Percentiles rank a stretch among this genome's conserved stretches.
These are phyloP conservation scores for Ichneumoninae sp. DNA, from an alignment of 2,888 invertebrate genomes.

Conservation along the genomic window DNA sequence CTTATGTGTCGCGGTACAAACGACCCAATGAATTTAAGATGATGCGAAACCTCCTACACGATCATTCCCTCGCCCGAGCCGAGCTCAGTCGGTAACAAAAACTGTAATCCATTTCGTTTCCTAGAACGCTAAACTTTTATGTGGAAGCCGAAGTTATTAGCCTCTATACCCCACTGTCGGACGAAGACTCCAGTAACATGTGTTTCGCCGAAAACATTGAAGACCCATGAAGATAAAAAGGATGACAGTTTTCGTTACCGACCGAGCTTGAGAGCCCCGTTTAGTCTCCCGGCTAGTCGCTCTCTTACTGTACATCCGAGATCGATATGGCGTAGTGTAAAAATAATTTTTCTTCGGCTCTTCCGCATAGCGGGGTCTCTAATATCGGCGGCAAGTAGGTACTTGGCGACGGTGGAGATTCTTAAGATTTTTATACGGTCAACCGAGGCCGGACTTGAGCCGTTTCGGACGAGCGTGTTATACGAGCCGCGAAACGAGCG, in stretches of 20 bases:
- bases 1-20: no score
- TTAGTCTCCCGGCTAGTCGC: neutral
- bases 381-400: slow-evolving; percentile 46
- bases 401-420: slow-evolving; percentile 52
- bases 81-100: no score
- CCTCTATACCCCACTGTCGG: no score
- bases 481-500: slow-evolving; percentile 71
- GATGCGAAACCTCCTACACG: no score
- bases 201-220: no score
- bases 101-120: no score
- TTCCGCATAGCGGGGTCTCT: slow-evolving; percentile 14
- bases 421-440: slow-evolving; percentile 63
- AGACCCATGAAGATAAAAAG: no score
- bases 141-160: no score
- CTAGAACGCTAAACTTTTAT: no score
- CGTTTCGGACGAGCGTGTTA: slow-evolving; percentile 65
- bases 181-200: no score
- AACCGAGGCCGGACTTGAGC: slow-evolving; percentile 60
- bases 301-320: neutral
- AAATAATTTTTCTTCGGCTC: slow-evolving; percentile 27
- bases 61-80: no score
- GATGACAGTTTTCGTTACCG: neutral
- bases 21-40: no score
- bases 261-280: neutral
- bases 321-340: neutral